These are phyloP conservation scores for Ptilonorhynchus violaceus DNA, from an alignment of 2,113 vertebrate genomes.

Conservation along the genomic window DNA sequence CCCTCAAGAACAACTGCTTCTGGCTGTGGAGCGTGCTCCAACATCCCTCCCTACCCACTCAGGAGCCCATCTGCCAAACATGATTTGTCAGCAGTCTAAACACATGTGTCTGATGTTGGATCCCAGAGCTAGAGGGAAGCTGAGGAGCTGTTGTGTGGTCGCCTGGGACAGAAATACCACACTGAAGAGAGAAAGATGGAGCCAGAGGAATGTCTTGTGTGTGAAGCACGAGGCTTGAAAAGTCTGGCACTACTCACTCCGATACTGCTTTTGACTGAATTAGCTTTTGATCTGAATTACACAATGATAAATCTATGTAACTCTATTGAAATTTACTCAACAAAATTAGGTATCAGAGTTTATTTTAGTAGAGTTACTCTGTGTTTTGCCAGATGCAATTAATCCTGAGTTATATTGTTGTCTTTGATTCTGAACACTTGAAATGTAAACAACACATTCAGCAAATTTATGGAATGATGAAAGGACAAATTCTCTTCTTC, in stretches of 20 bases:
- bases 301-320: not conserved
- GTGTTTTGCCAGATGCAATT: not conserved
- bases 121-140: not conserved
- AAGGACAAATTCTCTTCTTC: not conserved
- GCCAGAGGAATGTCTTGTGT: not conserved
- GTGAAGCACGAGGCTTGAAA: not conserved
- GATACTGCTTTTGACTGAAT: not conserved
- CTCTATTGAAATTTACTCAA: not conserved
- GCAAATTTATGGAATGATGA: not conserved
- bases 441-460: not conserved
- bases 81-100: not conserved
- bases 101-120: not conserved
- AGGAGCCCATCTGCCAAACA: not conserved
- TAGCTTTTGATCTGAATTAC: not conserved
- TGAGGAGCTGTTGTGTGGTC: not conserved
- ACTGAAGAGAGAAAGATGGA: not conserved
- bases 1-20: rapidly evolving
- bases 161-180: not conserved
- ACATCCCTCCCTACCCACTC: not conserved
- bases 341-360: not conserved
- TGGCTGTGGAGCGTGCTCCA: rapidly evolving
- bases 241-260: not conserved
- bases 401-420: not conserved
- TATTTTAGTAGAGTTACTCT: not conserved
- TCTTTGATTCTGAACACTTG: not conserved